phyloP scores from a whole-genome alignment of 2,113 vertebrate genomes.

The Oreochromis aureus region DNA sequence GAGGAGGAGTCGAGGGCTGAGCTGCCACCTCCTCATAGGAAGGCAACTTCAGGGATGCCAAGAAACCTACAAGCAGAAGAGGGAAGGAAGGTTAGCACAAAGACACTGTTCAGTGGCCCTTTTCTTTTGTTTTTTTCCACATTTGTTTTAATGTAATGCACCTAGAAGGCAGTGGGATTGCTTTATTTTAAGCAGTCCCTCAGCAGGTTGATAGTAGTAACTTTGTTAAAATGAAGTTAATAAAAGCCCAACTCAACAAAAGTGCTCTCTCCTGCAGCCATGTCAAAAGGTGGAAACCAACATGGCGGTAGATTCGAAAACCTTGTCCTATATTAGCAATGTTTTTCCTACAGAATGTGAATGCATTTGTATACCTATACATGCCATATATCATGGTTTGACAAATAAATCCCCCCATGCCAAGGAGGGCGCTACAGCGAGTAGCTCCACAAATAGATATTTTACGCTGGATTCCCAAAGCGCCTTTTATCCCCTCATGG shows the following conservation, averaged over 20 bases:
- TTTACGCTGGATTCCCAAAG: background rate
- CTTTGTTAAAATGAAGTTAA: background rate
- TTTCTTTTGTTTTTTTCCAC: background rate
- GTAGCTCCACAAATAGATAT: background rate
- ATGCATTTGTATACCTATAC: background rate
- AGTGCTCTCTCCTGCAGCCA: background rate
- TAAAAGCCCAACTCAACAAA: background rate
- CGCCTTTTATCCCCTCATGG: background rate
- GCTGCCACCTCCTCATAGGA: constrained; percentile 93
- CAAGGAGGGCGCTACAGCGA: background rate
- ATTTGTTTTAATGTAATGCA: background rate
- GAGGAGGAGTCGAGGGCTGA: constrained; percentile 86
- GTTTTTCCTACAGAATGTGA: background rate
- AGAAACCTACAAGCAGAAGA: constrained; percentile 68
- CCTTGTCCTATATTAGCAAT: background rate
- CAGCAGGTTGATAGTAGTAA: background rate
- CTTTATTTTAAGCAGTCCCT: background rate
- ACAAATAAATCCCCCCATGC: background rate
- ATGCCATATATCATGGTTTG: background rate
- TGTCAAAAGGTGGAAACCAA: background rate
- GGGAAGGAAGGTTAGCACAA: background rate
- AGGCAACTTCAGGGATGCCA: constrained; percentile 89
- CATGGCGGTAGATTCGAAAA: background rate
- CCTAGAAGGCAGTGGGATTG: background rate
- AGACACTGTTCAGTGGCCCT: background rate